Evolutionary conservation across 92 coral and sea anemone genomes (phyloP).

Genomic region (Porites lobata): DNA sequence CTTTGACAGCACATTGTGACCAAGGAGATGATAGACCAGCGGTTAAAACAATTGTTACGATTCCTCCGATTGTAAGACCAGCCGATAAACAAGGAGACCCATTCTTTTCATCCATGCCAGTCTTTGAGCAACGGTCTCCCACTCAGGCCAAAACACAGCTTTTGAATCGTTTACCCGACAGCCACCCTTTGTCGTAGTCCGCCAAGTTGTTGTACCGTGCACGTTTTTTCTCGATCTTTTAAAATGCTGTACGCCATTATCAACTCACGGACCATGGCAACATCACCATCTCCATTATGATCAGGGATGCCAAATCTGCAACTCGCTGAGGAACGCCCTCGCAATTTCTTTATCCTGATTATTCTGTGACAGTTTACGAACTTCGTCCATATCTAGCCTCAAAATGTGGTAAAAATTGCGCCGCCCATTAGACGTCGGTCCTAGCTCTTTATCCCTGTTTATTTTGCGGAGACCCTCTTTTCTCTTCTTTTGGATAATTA

Average conservation of each 20-base stretch:
- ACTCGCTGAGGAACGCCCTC: constrained; percentile 36
- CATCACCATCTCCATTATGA: constrained; percentile 35
- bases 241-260: constrained; percentile 40
- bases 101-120: constrained; percentile 16
- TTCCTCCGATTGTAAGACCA: constrained; percentile 15
- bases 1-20: not conserved
- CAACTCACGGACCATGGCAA: constrained; percentile 45
- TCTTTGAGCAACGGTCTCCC: constrained; percentile 57
- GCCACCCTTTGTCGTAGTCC: constrained; percentile 70
- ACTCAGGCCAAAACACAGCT: constrained; percentile 68
- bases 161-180: not conserved
- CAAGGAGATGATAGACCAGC: constrained; percentile 59
- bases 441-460: constrained; percentile 42
- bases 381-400: constrained; percentile 50
- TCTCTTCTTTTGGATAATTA: constrained; percentile 35
- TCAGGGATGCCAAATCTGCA: constrained; percentile 78
- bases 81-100: constrained; percentile 6
- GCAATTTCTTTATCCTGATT: constrained; percentile 30
- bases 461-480: constrained; percentile 50
- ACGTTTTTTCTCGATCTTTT: constrained; percentile 38
- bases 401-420: constrained; percentile 58
- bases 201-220: constrained; percentile 52
- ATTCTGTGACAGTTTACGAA: constrained; percentile 44
- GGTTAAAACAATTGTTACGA: not conserved
- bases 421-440: not conserved